Evolutionary conservation across 2,888 invertebrate species (phyloP).

Genomic region (Drosophila setosimentum): DNA sequence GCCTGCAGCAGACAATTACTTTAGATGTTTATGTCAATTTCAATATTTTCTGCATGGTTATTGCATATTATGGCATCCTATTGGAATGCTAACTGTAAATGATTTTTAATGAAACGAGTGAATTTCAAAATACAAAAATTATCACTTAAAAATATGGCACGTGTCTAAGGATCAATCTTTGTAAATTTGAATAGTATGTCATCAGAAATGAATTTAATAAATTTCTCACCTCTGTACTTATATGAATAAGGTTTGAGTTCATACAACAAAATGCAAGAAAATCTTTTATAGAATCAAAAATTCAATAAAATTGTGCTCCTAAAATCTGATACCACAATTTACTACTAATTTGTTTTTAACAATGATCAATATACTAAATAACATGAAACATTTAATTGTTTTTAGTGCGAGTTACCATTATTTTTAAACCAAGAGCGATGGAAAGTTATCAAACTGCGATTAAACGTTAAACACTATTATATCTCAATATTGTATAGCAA

Average conservation of each 20-base stretch:
- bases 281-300: neutral
- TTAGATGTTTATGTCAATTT: neutral
- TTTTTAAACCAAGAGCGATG: neutral
- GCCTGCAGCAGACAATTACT: neutral
- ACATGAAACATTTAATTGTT: neutral
- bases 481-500: neutral
- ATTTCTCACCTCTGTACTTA: neutral
- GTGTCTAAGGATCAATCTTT: neutral
- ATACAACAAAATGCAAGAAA: neutral
- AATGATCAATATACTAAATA: neutral
- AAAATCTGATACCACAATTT: neutral
- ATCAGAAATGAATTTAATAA: neutral
- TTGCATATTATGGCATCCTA: too few relatives aligned
- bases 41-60: constrained; percentile 19
- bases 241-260: neutral
- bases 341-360: neutral
- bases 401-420: neutral
- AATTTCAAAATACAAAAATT: neutral
- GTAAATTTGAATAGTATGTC: neutral
- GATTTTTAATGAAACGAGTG: neutral
- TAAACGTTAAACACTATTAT: neutral
- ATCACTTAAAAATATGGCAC: neutral
- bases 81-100: neutral
- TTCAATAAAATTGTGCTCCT: neutral
- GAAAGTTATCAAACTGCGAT: neutral